Conservation (phyloP, 2,888 invertebrate species). For the Volucella inflata region DNA sequence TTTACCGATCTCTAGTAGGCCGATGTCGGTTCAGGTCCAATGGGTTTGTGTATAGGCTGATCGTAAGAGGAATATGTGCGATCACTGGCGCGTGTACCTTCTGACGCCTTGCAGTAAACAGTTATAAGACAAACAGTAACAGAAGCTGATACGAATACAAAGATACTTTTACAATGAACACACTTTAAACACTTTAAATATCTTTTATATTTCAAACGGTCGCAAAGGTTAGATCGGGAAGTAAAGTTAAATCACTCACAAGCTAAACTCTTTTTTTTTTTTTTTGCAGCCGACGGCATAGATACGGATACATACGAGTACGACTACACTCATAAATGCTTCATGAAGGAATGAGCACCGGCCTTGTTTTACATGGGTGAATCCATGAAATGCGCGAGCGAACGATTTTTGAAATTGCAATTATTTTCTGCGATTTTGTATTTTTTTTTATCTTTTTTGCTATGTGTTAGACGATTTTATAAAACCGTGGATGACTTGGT, state of each 20-base stretch:
- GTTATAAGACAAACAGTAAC: constrained; percentile 55
- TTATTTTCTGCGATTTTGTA: constrained; percentile 19
- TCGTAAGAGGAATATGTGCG: constrained; percentile 49
- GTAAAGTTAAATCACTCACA: neutral
- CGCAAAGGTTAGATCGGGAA: constrained; percentile 22
- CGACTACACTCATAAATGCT: constrained; percentile 54
- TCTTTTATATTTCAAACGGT: neutral
- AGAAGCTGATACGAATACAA: constrained; percentile 17
- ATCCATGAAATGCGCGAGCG: constrained; percentile 59
- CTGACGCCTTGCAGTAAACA: constrained; percentile 68
- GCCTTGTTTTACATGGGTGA: constrained; percentile 72
- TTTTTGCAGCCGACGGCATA: constrained; percentile 46
- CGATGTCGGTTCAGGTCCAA: constrained; percentile 48
- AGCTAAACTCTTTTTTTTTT: constrained; percentile 31
- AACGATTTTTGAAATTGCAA: constrained; percentile 56
- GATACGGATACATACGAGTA: constrained; percentile 21
- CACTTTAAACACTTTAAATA: constrained; percentile 32
- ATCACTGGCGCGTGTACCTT: constrained; percentile 66
- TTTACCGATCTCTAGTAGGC: constrained; percentile 27
- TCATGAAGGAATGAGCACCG: constrained; percentile 71
- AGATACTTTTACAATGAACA: constrained; percentile 24
- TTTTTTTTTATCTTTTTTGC: neutral
- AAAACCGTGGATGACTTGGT: neutral
- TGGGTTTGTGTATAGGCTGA: constrained; percentile 45
- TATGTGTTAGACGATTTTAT: neutral